Evolutionary conservation across 1,140 invertebrate species (phyloP).

Genomic region (Drosophila neocordata): DNA sequence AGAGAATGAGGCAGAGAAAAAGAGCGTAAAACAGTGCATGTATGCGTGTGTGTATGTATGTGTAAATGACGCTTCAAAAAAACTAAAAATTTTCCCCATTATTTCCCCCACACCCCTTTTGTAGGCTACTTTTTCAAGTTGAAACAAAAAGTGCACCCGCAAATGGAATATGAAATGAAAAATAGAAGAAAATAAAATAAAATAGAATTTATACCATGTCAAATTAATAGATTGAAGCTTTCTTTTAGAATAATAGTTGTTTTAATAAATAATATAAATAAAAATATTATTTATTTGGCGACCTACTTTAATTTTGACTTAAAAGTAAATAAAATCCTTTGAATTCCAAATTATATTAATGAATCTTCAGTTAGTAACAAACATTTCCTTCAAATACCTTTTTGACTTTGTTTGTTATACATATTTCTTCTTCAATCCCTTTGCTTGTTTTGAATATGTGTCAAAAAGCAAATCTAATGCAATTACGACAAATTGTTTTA

Average conservation of each 20-base stretch:
- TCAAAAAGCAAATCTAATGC: not conserved
- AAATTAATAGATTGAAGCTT: no score
- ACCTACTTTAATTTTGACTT: no score
- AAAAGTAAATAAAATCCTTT: no score
- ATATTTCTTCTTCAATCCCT: not conserved
- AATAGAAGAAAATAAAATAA: not conserved
- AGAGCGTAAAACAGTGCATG: constrained; percentile 13
- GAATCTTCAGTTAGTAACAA: no score
- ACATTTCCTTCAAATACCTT: not conserved
- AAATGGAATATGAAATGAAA: not conserved
- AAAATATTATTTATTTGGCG: no score
- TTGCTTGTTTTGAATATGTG: not conserved
- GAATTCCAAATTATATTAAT: no score
- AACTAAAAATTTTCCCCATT: not conserved
- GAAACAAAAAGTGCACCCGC: not conserved
- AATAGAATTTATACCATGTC: no score
- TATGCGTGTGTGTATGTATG: not conserved
- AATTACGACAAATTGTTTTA: not conserved
- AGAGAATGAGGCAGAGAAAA: not conserved
- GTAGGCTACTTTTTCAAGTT: not conserved
- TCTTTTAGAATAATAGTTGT: no score
- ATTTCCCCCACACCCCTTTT: not conserved
- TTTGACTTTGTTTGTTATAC: constrained; percentile 2
- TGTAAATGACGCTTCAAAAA: constrained; percentile 14
- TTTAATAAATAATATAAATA: no score